These are phyloP conservation scores for Subacronicta megacephala DNA, from an alignment of 2,888 invertebrate species.

Conservation along the genomic window DNA sequence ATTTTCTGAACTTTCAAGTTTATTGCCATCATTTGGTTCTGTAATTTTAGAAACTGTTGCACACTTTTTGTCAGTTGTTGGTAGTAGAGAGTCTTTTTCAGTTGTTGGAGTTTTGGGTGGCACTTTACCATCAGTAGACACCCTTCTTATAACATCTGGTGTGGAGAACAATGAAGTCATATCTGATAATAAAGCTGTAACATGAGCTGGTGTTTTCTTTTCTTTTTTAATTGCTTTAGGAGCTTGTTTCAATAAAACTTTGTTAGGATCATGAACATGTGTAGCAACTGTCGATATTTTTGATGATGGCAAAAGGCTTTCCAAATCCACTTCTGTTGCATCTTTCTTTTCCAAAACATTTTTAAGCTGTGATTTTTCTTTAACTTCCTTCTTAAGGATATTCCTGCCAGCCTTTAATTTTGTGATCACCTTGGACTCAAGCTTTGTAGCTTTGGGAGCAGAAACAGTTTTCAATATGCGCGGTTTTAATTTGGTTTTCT, in stretches of 20 bases:
- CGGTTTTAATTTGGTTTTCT: constrained; percentile 77
- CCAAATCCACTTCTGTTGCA: constrained; percentile 63
- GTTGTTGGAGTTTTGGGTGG: constrained; percentile 74
- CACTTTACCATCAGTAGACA: constrained; percentile 87
- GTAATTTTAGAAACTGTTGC: constrained; percentile 46
- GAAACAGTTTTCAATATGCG: constrained; percentile 76
- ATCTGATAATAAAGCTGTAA: constrained; percentile 87
- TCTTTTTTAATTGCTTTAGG: constrained; percentile 82
- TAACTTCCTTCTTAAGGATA: constrained; percentile 74
- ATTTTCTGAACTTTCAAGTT: constrained; percentile 61
- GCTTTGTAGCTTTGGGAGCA: constrained; percentile 67
- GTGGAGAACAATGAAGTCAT: constrained; percentile 94
- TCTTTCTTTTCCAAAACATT: constrained; percentile 70
- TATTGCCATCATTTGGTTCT: constrained; percentile 55
- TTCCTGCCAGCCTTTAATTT: constrained; percentile 74
- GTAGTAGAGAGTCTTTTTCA: constrained; percentile 79
- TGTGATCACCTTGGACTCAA: constrained; percentile 73
- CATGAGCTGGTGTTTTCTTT: constrained; percentile 90
- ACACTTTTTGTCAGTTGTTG: constrained; percentile 62
- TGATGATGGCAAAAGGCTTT: constrained; percentile 67
- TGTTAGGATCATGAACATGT: constrained; percentile 68
- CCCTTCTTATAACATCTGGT: constrained; percentile 93
- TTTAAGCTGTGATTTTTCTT: constrained; percentile 77
- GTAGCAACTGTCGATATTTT: constrained; percentile 61
- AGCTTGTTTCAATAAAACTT: constrained; percentile 82